Evolutionary conservation across 2,113 vertebrate species (phyloP), one percentile per base, ranked within the genome.

Genomic region (Herpetotheres cachinnans): DNA sequence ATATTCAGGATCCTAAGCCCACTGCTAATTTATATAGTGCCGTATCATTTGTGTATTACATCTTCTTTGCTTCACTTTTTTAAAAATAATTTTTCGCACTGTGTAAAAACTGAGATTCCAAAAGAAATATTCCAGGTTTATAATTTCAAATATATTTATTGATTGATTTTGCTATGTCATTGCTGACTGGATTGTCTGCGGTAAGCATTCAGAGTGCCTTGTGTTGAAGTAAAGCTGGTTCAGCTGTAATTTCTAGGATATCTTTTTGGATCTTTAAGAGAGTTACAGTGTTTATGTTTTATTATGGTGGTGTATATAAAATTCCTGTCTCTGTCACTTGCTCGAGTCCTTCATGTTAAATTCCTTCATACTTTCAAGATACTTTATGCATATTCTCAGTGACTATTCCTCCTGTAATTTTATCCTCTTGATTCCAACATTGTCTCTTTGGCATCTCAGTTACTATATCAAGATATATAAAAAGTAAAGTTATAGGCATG

Each of bases 151-250:
- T 74, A 11, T n/a, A 55, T 80, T 90, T 86, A 38, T 65, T 14
- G 14, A 46, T 90, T 83, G 40, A 36, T 92, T 93, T 95, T 90
- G 47, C 79, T 61, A 16, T 82, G 74, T 87, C 73, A 55, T n/a
- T 82, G 52, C 81, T 93, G 69, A 36, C 58, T 0, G 0, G 17
- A 9, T 86, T 79, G 62, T 81, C 50, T 89, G 32, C 66, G 58
- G 32, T 86, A 54, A 72, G 74, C 76, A 29, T 56, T 56, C n/a
- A n/a, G 16, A 82, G 44, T 78, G 8, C 59, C 13, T 89, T 49
- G 21, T 12, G 3, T 6, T 49, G 61, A 82, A 74, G 50, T 29
- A 77, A 77, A 67, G 25, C 47, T 62, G 16, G 9, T 71, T 82
- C 77, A 85, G 27, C 25, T 95, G 21, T 71, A 56, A 86, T 55